Base-by-base conservation (phyloP, 1,140 invertebrate genomes). In the Caenorhabditis briggsae region DNA sequence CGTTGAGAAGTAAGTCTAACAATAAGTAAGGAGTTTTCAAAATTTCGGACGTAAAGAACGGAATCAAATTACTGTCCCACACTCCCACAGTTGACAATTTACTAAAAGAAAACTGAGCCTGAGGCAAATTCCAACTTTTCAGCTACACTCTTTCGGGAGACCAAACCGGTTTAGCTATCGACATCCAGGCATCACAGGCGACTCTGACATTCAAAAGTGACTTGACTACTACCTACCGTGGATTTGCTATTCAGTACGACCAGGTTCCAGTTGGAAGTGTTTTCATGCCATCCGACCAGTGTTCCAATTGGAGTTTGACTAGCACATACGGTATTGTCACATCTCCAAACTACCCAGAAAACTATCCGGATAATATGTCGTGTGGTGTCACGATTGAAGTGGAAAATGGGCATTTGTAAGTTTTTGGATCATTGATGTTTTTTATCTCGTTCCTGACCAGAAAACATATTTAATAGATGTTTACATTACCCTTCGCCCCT, bases 301-400 rank as follows among this genome's bases (percentile, higher is more conserved):
- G 70, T 50, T 25, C 70, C 11, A 25, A 8, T 50, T 7, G 20
- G 7, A 9, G 48, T 3, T 46, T 53, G 6, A 78, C 20, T 50
- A n/a, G 46, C 1, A 6, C 43, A 23, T 78, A 43, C 33, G 70
- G 33, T 50, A 78, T 78, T 50, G 33, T 78, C 20, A 78, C 70
- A 18, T 78, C 70, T 7, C 70, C 70, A 53, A 78, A 78, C 50
- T 78, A 18, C 14, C 70, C 70, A 12, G 12, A 23, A 12, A 78
- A 78, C 70, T 78, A 78, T 23, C 70, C 70, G 70, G 70, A 78
- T 78, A 78, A 78, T 46, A 78, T 18, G 11, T 43, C 46, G n/a
- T 78, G 70, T 23, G 70, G 9, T 20, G 23, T 53, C 11, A 11
- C 50, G 46, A 78, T 78, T n/a, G 20, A 48, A 12, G 70, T 78